A percentile compares a stretch with the other conserved stretches of the same genome.
phyloP scores from a whole-genome alignment of 2,888 invertebrate species.

The Amiota mariae region DNA sequence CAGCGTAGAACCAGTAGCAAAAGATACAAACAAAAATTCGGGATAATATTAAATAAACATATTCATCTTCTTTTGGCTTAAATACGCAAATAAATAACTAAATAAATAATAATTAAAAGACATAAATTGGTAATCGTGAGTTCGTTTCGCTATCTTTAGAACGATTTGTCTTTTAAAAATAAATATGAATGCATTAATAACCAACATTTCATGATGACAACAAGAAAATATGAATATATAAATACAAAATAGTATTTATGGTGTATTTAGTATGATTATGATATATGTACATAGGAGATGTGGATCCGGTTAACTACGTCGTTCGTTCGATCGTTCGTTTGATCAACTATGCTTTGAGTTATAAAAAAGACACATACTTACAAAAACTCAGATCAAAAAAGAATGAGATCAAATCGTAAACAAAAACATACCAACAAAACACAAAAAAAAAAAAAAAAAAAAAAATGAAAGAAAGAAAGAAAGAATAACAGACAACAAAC shows the following conservation, averaged over 20 bases:
- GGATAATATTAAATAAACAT: background rate
- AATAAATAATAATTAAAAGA: conserved; percentile 11
- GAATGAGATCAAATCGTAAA: conserved; percentile 33
- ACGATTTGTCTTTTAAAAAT: background rate
- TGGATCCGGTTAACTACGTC: conserved; percentile 58
- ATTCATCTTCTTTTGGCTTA: background rate
- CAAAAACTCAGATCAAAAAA: conserved; percentile 31
- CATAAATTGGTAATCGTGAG: background rate
- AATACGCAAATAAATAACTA: background rate
- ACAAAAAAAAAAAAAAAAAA: background rate
- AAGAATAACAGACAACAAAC: background rate
- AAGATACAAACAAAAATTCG: background rate
- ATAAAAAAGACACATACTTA: no score
- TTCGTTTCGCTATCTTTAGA: no score
- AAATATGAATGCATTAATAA: conserved; percentile 16
- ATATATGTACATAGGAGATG: no score
- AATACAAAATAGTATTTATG: no score
- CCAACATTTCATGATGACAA: conserved; percentile 39
- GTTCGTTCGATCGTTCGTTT: conserved; percentile 44
- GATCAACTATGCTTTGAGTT: conserved; percentile 4
- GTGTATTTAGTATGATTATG: no score
- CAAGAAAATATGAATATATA: no score
- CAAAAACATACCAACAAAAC: background rate
- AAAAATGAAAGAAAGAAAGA: conserved; percentile 3
- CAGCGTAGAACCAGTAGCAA: conserved; percentile 62